Evolutionary conservation across 2,888 invertebrate species (phyloP), one percentile per base, ranked within the genome.

Genomic region (Callimorpha dominula): DNA sequence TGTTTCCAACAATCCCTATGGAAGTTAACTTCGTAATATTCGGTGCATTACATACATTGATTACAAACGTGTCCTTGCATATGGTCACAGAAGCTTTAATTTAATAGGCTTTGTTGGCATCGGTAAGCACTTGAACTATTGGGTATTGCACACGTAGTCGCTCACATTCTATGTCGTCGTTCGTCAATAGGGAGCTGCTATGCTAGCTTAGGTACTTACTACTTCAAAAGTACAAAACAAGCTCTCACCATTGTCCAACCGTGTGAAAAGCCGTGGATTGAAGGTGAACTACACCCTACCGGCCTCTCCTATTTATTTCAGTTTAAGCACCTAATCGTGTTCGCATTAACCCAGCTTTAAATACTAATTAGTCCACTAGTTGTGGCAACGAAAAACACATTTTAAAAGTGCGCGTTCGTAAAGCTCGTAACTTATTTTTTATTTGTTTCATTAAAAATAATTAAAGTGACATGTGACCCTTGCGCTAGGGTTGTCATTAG

Each of bases 381-480:
- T 77, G 75, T 71, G 70, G 70, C 75, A 73, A 69, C 77, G n/a
- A 79, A 75, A 80, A 76, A 70, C 72, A 71, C 75, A 76, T 78
- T 82, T 76, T 72, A 77, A 83, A 78, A 79, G 70, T 72, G 68
- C 75, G 74, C 80, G 78, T 81, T 83, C 73, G 73, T 80, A 76
- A 73, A 66, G 69, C 75, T 77, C 81, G 65, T 84, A 80, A 78
- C 78, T 81, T 77, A 75, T 77, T 81, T 82, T 86, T 82, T 84
- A 84, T 87, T 86, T 86, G 81, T 86, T 88, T 86, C 82, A 85
- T 87, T 86, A 87, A 85, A 89, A 87, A 86, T 87, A 87, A 88
- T 89, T 85, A 86, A 88, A 88, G 85, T 86, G 89, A 87, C 88
- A 90, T 87, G 86, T 86, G 85, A 85, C 84, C 83, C 82, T 78